phyloP scores from a whole-genome alignment of 2,113 vertebrate species.

The Oophaga pumilio region DNA sequence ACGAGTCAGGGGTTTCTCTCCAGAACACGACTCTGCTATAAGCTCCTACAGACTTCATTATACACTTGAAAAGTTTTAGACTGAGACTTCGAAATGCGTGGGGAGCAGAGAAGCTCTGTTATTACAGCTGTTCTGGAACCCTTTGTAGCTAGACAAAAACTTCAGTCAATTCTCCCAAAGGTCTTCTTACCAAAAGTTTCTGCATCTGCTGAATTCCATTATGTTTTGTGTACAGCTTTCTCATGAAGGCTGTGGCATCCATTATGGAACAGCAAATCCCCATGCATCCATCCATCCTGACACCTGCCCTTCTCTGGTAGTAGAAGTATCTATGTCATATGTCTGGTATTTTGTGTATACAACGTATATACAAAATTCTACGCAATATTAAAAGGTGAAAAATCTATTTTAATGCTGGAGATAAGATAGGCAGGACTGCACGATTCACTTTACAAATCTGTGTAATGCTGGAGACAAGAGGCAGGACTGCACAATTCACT shows the following conservation, averaged over 20 bases:
- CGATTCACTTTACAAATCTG: too few relatives aligned
- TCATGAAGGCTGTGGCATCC: not conserved
- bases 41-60: conserved; percentile 6
- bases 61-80: conserved; percentile 18
- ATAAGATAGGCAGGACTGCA: too few relatives aligned
- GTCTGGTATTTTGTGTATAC: not conserved
- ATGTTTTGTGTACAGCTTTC: not conserved
- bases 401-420: not conserved
- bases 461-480: too few relatives aligned
- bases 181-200: not conserved
- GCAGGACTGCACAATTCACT: too few relatives aligned
- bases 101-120: not conserved
- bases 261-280: not conserved
- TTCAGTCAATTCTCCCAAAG: conserved; percentile 1
- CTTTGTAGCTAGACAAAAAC: not conserved
- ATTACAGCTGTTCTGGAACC: conserved; percentile 19
- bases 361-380: not conserved
- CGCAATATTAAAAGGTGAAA: not conserved
- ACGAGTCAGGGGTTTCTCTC: not conserved
- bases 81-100: not conserved
- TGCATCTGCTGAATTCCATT: conserved; percentile 17
- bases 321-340: too few relatives aligned
- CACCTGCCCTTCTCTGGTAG: not conserved
- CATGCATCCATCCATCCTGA: not conserved
- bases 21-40: not conserved